Evolutionary conservation across 2,113 vertebrate genomes (phyloP), one percentile per base, ranked within the genome.

Genomic region (Acinonyx jubatus): DNA sequence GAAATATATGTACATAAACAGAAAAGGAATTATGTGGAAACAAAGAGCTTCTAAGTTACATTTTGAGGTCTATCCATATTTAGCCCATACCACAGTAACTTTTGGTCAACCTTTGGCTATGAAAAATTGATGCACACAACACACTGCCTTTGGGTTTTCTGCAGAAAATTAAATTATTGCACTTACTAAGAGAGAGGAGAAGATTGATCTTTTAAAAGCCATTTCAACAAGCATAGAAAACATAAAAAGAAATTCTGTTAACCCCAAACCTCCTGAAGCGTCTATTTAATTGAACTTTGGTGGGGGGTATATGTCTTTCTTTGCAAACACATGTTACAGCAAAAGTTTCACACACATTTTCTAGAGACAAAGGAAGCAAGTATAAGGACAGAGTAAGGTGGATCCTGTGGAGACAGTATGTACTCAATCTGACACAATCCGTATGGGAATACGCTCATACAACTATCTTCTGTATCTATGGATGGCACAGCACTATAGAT

Each of bases 141-240:
- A 63, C 8, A 88, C 48, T 27, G 31, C 57, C 78, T 80, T 78
- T 85, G 55, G 1, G 7, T 63, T 91, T 80, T 71, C 81, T 85
- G 57, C 5, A 65, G 33, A 93, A 89, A 91, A 95, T 91, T 21
- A 79, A 95, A 92, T 84, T 80, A 84, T 61, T 87, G 23, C 36
- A 13, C 33, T 86, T 48, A 78, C 21, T 50, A n/a, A 95, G 45
- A 50, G 4, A 50, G 19, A 79, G 5, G n/a, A 90, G 50, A 81
- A 82, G 18, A 68, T 27, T 66, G 38, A 71, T 31, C 25, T 85
- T 93, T 94, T 7, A 48, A 89, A 89, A 85, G n/a, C 48, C 5
- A 93, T 78, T 93, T 82, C 78, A 92, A 71, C 7, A 89, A 91
- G 31, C 68, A 73, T 14, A 71, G 71, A 94, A 74, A 95, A 83